A percentile compares a stretch with the other conserved stretches of the same genome.
Evolutionary conservation across 2,113 vertebrate species (phyloP).

Genomic region (Geococcyx californianus): DNA sequence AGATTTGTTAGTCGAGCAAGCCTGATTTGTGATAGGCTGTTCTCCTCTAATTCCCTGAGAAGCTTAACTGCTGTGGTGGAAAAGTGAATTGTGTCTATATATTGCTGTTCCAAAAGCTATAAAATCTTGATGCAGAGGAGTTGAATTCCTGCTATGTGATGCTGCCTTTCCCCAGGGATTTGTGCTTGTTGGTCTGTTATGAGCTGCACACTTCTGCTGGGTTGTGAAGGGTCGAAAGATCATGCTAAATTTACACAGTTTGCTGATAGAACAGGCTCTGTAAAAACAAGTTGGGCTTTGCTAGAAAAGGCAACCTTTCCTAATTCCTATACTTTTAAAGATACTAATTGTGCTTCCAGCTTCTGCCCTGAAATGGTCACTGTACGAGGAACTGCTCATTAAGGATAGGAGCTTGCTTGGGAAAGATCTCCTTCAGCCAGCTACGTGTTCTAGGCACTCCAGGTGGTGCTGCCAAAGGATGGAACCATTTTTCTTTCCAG

Average conservation of each 20-base stretch:
- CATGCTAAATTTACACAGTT: not conserved
- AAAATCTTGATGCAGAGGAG: not conserved
- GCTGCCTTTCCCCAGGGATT: not conserved
- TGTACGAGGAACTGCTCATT: not conserved
- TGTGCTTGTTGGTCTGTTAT: not conserved
- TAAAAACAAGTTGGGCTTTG: not conserved
- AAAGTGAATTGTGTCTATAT: not conserved
- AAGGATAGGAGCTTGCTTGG: rapidly evolving
- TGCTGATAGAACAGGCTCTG: not conserved
- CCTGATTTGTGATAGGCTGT: not conserved
- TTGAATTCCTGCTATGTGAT: not conserved
- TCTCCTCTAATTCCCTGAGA: not conserved
- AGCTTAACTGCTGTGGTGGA: not conserved
- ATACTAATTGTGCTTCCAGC: not conserved
- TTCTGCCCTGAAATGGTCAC: not conserved
- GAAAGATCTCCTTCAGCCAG: not conserved
- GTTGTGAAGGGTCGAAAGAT: not conserved
- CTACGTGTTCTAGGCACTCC: rapidly evolving
- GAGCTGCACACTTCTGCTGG: not conserved
- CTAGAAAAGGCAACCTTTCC: not conserved
- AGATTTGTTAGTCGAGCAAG: slow-evolving; percentile 13
- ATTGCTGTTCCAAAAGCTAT: not conserved
- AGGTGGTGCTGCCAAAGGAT: not conserved
- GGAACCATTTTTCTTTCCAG: not conserved
- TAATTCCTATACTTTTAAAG: not conserved